A percentile compares a stretch with the other conserved stretches of the same genome.
Conservation (phyloP, 2,113 vertebrate genomes). For the Diadophis punctatus region DNA sequence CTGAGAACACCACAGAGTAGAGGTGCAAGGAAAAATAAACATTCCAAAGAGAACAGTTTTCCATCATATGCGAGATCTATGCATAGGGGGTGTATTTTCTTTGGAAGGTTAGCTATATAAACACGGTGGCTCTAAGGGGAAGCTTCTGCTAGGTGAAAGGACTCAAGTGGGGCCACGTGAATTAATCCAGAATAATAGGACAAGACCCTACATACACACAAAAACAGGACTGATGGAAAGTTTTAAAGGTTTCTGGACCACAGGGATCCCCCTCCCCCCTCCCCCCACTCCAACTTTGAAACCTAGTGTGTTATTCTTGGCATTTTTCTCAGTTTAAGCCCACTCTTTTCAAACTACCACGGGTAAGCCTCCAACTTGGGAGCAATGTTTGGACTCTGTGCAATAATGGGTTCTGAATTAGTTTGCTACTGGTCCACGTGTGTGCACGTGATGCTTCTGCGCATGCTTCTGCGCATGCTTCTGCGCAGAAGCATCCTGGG, state of each 20-base stretch:
- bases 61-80: not conserved
- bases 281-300: not conserved
- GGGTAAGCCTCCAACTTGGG: not conserved
- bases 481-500: too few species aligned
- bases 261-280: not conserved
- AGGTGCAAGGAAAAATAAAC: constrained; percentile 19
- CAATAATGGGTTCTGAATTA: too few species aligned
- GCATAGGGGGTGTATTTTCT: not conserved
- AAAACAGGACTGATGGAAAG: not conserved
- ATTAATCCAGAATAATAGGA: constrained; percentile 21
- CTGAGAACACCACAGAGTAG: not conserved
- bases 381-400: constrained; percentile 3
- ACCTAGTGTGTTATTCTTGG: constrained; percentile 4
- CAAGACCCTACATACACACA: not conserved
- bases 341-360: not conserved
- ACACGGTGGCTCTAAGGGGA: not conserved
- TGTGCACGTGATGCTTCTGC: too few species aligned
- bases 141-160: not conserved
- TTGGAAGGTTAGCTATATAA: constrained; percentile 14
- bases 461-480: too few species aligned
- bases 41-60: not conserved
- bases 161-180: not conserved
- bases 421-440: too few species aligned
- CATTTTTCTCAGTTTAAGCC: not conserved
- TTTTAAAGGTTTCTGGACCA: not conserved